Conservation (phyloP, 1,140 invertebrate species). For the Conopomorpha cramerella region DNA sequence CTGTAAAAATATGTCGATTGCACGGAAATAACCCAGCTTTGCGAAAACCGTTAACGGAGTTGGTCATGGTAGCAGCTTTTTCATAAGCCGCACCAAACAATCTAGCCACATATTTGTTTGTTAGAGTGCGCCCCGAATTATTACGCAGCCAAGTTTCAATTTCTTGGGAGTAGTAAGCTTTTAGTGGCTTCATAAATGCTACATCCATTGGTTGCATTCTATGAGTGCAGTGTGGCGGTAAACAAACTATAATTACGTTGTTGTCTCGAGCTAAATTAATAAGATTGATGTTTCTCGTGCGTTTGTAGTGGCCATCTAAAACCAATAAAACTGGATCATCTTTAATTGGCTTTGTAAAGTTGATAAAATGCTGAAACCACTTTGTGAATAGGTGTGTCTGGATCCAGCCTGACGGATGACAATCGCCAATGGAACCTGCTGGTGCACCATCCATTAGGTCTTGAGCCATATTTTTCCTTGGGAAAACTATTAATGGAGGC, state of each 20-base stretch:
- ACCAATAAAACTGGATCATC: conserved; percentile 19
- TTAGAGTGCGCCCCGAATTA: conserved; percentile 20
- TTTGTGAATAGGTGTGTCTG: conserved; percentile 17
- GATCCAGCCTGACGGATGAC: conserved; percentile 20
- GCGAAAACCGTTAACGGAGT: conserved; percentile 22
- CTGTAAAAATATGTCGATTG: conserved; percentile 13
- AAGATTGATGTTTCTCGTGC: conserved; percentile 20
- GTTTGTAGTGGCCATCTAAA: conserved; percentile 23
- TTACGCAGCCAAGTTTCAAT: conserved; percentile 19
- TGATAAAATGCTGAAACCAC: conserved; percentile 26
- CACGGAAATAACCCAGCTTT: conserved; percentile 13
- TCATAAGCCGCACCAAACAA: conserved; percentile 21
- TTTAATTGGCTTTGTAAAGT: conserved; percentile 11
- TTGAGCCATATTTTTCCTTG: conserved; percentile 17
- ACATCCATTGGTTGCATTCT: conserved; percentile 37
- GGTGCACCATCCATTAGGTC: conserved; percentile 14
- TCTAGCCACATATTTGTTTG: conserved; percentile 15
- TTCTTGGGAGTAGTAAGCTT: conserved; percentile 21
- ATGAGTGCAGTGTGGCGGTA: conserved; percentile 41
- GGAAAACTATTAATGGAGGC: conserved; percentile 31
- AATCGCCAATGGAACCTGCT: conserved; percentile 15
- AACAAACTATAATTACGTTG: conserved; percentile 26
- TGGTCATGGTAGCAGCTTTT: conserved; percentile 19
- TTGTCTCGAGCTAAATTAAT: conserved; percentile 14
- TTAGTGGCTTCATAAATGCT: conserved; percentile 31